phyloP scores from a whole-genome alignment of 2,113 vertebrate species.

The Psilopogon haemacephalus region DNA sequence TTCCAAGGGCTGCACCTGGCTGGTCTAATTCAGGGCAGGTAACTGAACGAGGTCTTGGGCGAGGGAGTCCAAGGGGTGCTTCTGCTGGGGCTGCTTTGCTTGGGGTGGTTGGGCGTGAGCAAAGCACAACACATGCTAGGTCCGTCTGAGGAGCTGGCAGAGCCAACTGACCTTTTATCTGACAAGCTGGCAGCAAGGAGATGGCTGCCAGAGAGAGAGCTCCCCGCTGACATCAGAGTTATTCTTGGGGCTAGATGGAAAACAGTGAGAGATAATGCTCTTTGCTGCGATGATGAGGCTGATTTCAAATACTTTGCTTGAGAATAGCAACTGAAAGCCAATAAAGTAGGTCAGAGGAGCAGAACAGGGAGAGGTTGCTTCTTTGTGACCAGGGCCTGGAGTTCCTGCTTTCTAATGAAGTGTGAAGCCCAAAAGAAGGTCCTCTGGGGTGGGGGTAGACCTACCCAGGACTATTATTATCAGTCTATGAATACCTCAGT shows the following conservation, averaged over 20 bases:
- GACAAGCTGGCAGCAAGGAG: constrained; percentile 26
- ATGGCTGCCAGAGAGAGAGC: constrained; percentile 31
- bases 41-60: not conserved
- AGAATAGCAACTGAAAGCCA: constrained; percentile 14
- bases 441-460: not conserved
- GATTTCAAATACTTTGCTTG: constrained; percentile 16
- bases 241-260: constrained; percentile 63
- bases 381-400: not conserved
- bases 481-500: not conserved
- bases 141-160: not conserved
- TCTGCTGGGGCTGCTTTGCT: not conserved
- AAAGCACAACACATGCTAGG: not conserved
- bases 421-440: not conserved
- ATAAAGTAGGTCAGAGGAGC: constrained; percentile 24
- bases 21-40: not conserved
- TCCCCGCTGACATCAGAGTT: constrained; percentile 58
- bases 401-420: not conserved
- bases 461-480: not conserved
- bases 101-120: not conserved
- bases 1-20: not conserved
- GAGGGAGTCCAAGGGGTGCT: not conserved
- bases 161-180: constrained; percentile 51
- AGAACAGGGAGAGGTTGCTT: not conserved
- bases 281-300: constrained; percentile 48
- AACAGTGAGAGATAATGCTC: constrained; percentile 8